Evolutionary conservation across 1,140 invertebrate species (phyloP), one percentile per base, ranked within the genome.

Genomic region (Amyelois transitella): DNA sequence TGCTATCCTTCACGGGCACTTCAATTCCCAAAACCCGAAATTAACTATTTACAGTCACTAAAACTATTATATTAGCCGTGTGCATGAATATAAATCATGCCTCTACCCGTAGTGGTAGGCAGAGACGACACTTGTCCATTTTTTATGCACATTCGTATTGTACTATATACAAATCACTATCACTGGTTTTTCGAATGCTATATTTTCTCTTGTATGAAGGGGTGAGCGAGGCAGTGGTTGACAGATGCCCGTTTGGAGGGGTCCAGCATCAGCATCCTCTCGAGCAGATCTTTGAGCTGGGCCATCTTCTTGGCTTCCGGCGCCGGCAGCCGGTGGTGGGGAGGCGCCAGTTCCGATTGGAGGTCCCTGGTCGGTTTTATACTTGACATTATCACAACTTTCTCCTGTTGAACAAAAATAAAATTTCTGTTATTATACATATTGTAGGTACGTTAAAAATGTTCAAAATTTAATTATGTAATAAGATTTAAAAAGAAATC

Each of bases 201-300:
- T 8, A 81, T 81, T 65, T 79, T 86, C 53, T 86, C 83, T 51
- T 84, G 83, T 55, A 99, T 99, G 89, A 99, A 99, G 1, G 97
- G 95, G 91, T 99, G 98, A 20, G 94, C 94, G 18, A 99, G 90
- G 18, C 97, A 97, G 77, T 98, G 96, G 79, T 97, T 98, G 48
- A 99, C 93, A 0, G 96, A 95, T 55, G 97, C 94, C 53, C 99
- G 90, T 87, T 99, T 99, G 18, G 92, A 91, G 0, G 98, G 94
- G 88, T 99, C 99, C 44, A 99, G 86, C 89, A 96, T 94, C 18
- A 99, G 91, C 65, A 98, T 96, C 56, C 96, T 94, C 63, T 99
- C 98, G 22, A 99, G 85, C 4, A 99, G 89, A 83, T 99, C 97
- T 71, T 96, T 97, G 4, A 99, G 90, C 75, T 99, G 98, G 2